A percentile compares a stretch with the other conserved stretches of the same genome.
phyloP scores from a whole-genome alignment of 2,113 vertebrate genomes.

The Cyanoderma ruficeps region DNA sequence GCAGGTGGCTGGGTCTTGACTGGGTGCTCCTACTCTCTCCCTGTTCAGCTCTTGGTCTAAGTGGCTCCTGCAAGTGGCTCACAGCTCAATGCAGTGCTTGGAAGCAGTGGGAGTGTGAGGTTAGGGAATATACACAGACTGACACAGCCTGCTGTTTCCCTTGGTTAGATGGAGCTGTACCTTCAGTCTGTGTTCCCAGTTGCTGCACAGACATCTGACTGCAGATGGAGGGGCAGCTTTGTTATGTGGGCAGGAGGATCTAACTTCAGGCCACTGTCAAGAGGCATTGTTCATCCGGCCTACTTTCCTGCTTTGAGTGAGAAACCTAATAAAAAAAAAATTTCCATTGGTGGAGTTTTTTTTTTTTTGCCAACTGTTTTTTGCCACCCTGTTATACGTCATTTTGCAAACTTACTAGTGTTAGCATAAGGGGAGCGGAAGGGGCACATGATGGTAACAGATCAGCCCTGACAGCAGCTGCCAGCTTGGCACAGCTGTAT shows the following conservation, averaged over 20 bases:
- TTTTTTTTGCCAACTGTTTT: background rate
- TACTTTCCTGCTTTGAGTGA: background rate
- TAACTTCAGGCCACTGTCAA: background rate
- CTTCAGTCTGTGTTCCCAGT: background rate
- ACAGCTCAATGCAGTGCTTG: accelerated
- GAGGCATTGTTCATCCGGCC: background rate
- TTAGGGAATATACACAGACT: background rate
- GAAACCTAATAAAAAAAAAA: background rate
- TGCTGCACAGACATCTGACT: background rate
- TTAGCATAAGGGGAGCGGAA: background rate
- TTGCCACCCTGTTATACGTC: accelerated
- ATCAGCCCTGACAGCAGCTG: background rate
- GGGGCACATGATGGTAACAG: accelerated
- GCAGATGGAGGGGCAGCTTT: background rate
- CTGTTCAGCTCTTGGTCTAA: background rate
- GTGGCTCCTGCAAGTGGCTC: background rate
- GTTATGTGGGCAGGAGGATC: background rate
- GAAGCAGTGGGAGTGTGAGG: background rate
- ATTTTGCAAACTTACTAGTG: background rate
- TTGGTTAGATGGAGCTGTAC: background rate
- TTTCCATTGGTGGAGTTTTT: background rate
- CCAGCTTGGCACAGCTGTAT: background rate
- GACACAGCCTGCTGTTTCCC: background rate
- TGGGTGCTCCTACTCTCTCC: background rate
- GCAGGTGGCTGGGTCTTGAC: background rate